phyloP scores from a whole-genome alignment of 1,140 invertebrate genomes.

The Apocrypta bakeri region DNA sequence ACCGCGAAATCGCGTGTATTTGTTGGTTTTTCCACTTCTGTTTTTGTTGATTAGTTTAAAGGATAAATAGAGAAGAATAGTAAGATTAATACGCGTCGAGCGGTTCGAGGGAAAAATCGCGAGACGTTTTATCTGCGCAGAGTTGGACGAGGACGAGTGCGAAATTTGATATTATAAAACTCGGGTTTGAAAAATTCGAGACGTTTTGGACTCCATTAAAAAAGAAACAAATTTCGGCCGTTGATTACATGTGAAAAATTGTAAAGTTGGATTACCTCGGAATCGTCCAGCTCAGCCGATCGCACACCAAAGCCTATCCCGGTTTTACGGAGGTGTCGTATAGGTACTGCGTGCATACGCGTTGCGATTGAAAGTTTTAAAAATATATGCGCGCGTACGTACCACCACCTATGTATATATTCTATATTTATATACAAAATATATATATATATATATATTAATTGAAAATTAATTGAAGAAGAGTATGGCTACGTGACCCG shows the following conservation, averaged over 20 bases:
- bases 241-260: constrained; percentile 35
- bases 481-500: constrained; percentile 1
- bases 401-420: constrained; percentile 49
- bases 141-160: constrained; percentile 35
- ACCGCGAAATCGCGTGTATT: constrained; percentile 42
- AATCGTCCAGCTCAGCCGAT: constrained; percentile 46
- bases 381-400: constrained; percentile 40
- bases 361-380: constrained; percentile 1
- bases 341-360: constrained; percentile 45
- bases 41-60: constrained; percentile 53
- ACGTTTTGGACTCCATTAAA: constrained; percentile 10
- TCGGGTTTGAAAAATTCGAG: constrained; percentile 33
- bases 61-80: constrained; percentile 28
- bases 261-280: not conserved
- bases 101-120: constrained; percentile 26
- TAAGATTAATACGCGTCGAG: constrained; percentile 18
- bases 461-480: constrained; percentile 30
- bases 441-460: constrained; percentile 43
- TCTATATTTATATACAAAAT: constrained; percentile 39
- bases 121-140: constrained; percentile 32
- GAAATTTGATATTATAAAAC: constrained; percentile 1
- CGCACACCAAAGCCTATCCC: constrained; percentile 50
- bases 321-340: constrained; percentile 46
- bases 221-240: constrained; percentile 24
- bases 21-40: constrained; percentile 49